Conservation (phyloP, 2,113 vertebrate genomes). For the Erpornis zantholeuca region DNA sequence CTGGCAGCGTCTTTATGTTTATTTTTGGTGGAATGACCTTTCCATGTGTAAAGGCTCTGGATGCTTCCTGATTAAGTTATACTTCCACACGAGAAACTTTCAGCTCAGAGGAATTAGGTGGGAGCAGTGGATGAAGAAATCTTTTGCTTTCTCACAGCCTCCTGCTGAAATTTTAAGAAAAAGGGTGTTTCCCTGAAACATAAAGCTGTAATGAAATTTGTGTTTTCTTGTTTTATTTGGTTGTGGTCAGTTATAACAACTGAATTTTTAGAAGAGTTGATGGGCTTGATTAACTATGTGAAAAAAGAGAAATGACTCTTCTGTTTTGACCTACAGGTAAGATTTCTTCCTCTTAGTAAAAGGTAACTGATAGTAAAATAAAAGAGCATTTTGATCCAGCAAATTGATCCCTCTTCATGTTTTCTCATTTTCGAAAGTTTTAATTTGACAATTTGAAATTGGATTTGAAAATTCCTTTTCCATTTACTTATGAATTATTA, state of each 20-base stretch:
- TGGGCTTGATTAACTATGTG: neutral
- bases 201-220: neutral
- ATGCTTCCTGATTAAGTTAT: conserved; percentile 28
- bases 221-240: neutral
- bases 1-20: conserved; percentile 40
- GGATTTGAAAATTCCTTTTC: neutral
- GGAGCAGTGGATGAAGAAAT: neutral
- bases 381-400: neutral
- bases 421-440: neutral
- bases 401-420: neutral
- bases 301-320: neutral
- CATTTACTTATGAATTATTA: neutral
- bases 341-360: neutral
- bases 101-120: neutral
- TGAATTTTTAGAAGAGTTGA: neutral
- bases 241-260: neutral
- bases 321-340: neutral
- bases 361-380: neutral
- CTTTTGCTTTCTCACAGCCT: neutral
- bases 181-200: neutral
- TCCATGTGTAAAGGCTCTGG: conserved; percentile 1
- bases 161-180: neutral
- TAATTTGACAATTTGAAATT: neutral
- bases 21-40: conserved; percentile 64
- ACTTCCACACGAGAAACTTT: neutral